These are phyloP conservation scores for Phthorimaea operculella DNA, from an alignment of 1,140 invertebrate genomes.

Conservation along the genomic window DNA sequence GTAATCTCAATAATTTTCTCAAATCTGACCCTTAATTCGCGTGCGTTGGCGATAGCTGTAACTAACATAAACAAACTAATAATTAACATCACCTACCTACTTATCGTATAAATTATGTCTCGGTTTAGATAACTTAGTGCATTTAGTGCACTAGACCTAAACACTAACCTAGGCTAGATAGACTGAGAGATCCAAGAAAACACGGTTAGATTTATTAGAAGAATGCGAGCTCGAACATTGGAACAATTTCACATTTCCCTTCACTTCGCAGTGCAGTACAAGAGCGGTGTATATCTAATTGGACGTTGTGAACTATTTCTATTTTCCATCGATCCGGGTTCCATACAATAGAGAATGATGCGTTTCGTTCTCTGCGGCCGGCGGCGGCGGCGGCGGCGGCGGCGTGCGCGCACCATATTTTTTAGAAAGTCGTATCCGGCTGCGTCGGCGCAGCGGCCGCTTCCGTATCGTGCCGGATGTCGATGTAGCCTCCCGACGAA, in stretches of 20 bases:
- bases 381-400: conserved; percentile 19
- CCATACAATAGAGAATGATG: conserved; percentile 3
- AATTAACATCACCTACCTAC: too few relatives aligned
- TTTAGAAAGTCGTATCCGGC: conserved; percentile 65
- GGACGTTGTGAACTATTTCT: neutral
- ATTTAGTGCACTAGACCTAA: too few relatives aligned
- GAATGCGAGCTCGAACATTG: neutral
- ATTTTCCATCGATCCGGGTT: neutral
- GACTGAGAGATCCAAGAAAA: too few relatives aligned
- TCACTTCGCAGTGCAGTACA: neutral
- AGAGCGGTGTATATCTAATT: neutral
- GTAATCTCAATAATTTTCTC: too few relatives aligned
- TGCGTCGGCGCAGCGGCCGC: conserved; percentile 36
- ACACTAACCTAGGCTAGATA: too few relatives aligned
- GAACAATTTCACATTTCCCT: conserved; percentile 13
- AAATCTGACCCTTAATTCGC: too few relatives aligned
- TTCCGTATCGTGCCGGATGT: conserved; percentile 46
- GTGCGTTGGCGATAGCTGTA: too few relatives aligned
- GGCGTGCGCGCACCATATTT: conserved; percentile 44
- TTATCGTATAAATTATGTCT: too few relatives aligned
- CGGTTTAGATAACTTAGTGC: too few relatives aligned
- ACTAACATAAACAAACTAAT: too few relatives aligned
- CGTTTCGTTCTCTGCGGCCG: neutral
- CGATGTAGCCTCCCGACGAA: conserved; percentile 11
- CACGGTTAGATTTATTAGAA: too few relatives aligned